Evolutionary conservation across 2,888 invertebrate genomes (phyloP).

Genomic region (Drosophila histrio): DNA sequence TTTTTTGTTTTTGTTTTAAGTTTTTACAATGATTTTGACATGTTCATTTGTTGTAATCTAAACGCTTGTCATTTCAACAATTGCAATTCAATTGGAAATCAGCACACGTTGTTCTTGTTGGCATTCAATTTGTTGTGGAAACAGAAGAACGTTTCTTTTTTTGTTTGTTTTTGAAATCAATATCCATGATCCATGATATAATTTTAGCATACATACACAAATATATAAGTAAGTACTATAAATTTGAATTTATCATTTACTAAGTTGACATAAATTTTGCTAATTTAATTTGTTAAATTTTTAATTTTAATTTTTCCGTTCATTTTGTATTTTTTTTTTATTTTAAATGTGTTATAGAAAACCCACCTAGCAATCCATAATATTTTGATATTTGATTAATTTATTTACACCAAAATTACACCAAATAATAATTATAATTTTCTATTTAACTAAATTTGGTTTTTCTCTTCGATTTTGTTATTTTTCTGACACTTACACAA

Average conservation of each 20-base stretch:
- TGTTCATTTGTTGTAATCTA: slow-evolving; percentile 25
- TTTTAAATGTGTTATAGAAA: slow-evolving; percentile 54
- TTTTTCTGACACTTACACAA: slow-evolving; percentile 29
- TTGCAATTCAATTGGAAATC: slow-evolving; percentile 56
- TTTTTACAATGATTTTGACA: slow-evolving; percentile 67
- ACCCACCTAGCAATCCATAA: slow-evolving; percentile 72
- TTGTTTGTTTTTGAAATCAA: slow-evolving; percentile 27
- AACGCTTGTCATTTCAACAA: slow-evolving; percentile 34
- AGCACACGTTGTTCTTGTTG: slow-evolving; percentile 51
- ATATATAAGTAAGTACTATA: slow-evolving; percentile 64
- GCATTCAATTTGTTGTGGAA: slow-evolving; percentile 52
- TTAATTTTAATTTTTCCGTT: slow-evolving; percentile 30
- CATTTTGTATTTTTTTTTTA: too few species aligned
- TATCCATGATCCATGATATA: slow-evolving; percentile 42
- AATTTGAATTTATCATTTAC: slow-evolving; percentile 77
- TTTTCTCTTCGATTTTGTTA: slow-evolving; percentile 4
- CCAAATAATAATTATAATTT: slow-evolving; percentile 64
- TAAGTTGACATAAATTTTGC: slow-evolving; percentile 78
- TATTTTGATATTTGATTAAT: slow-evolving; percentile 43
- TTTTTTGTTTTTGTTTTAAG: slow-evolving; percentile 15
- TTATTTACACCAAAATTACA: slow-evolving; percentile 67
- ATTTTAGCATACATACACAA: slow-evolving; percentile 64
- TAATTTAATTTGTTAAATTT: slow-evolving; percentile 61
- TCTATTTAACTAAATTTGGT: slow-evolving; percentile 45
- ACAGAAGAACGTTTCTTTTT: slow-evolving; percentile 33